A percentile compares a stretch with the other conserved stretches of the same genome.
These are phyloP conservation scores for Dryoscopus gambensis DNA, from an alignment of 2,113 vertebrate genomes.

Conservation along the genomic window DNA sequence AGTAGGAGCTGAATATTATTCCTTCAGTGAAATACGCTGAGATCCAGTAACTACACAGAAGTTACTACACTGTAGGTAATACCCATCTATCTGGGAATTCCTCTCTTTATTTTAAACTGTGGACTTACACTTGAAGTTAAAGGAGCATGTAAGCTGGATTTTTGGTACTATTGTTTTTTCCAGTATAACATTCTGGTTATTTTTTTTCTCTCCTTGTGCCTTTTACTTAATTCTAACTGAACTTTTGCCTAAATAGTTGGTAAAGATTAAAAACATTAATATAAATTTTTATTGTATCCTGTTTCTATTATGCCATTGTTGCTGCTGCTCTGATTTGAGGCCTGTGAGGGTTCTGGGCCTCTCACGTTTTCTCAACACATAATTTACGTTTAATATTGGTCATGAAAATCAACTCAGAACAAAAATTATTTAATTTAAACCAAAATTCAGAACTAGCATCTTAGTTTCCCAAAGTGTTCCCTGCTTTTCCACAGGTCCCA, in stretches of 20 bases:
- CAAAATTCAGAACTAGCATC: background rate
- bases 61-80: background rate
- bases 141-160: background rate
- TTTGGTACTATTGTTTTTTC: background rate
- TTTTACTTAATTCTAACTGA: background rate
- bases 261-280: background rate
- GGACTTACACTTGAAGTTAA: background rate
- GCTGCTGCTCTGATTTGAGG: background rate
- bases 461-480: background rate
- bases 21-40: rapidly evolving
- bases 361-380: background rate
- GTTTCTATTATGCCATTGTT: background rate
- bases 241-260: background rate
- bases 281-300: background rate
- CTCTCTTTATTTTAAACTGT: background rate
- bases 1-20: background rate
- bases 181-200: background rate
- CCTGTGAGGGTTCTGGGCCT: background rate
- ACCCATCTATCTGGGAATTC: background rate
- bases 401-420: background rate
- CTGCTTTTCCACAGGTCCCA: background rate
- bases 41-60: background rate
- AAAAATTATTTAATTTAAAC: background rate
- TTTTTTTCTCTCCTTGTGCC: background rate
- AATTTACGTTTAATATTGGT: background rate